Base-by-base conservation (phyloP, 2,113 vertebrate genomes). In the Petromus typicus region DNA sequence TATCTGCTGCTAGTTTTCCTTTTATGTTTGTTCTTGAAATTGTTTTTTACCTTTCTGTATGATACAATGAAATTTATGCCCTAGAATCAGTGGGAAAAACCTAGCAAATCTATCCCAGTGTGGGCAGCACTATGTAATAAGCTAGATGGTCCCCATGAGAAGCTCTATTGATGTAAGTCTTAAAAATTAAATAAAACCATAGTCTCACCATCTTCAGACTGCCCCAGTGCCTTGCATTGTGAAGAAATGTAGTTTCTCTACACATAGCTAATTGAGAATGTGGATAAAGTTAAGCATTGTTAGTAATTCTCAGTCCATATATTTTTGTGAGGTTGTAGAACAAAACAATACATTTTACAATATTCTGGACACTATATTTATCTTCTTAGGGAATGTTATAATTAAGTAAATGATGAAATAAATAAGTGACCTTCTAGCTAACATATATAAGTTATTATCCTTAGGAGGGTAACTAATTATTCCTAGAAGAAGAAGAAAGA, bases 311-410 rank as follows among this genome's bases (percentile, higher is more conserved):
- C 34, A 22, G 11, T 34, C 7, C 40, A 3, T 90, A 94, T 16
- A 66, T 91, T 91, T 51, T 89, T 82, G 16, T 43, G 14, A 85
- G 48, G 83, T 64, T 69, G 67, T 48, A 54, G 43, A 69, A 34
- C 11, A 7, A 22, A 84, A 78, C 18, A 8, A 13, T 43, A 22
- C 40, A 25, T 23, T 79, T 86, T 57, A 40, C 18, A 84, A 18
- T 86, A 89, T 95, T 84, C 64, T 90, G 73, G 40, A 75, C n/a
- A 84, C 87, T 27, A n/a, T 27, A 13, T 83, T 80, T 87, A 95
- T 87, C 10, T 51, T 7, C 18, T 2, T 3, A 64, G 9, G 59
- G 54, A 61, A 87, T 81, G 51, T 34, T 90, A 37, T 25, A 66
- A 57, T 32, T 57, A 67, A 89, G 22, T 90, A 61, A 96, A 90